Evolutionary conservation across 2,113 vertebrate genomes (phyloP).

Genomic region (Galeopterus variegatus): DNA sequence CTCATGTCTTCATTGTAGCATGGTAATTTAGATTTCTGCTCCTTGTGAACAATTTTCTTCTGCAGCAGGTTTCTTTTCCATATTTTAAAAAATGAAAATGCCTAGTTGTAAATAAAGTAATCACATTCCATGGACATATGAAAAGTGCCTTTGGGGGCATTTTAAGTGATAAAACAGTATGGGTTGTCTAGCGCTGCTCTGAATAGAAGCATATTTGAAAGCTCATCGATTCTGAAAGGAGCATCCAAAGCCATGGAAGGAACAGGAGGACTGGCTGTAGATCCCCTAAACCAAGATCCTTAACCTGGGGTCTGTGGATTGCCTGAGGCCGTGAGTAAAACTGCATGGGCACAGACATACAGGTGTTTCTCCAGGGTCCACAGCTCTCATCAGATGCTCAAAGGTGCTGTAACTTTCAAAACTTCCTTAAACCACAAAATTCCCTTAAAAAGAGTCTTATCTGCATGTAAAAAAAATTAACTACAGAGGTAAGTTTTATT

Average conservation of each 20-base stretch:
- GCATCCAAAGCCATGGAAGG: not conserved
- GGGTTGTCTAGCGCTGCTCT: not conserved
- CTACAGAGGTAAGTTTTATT: not conserved
- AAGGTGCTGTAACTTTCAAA: not conserved
- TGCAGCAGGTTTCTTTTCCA: not conserved
- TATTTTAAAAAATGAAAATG: constrained; percentile 53
- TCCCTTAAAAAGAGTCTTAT: not conserved
- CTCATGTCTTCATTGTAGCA: not conserved
- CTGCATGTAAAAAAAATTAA: constrained; percentile 8
- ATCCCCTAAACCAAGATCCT: too few relatives aligned
- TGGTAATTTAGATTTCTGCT: constrained; percentile 63
- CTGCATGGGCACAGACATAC: not conserved
- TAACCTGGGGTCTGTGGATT: too few relatives aligned
- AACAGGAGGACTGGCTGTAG: not conserved
- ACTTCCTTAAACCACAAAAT: constrained; percentile 1
- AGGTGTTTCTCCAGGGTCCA: not conserved
- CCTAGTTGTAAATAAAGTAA: constrained; percentile 52
- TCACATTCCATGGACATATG: not conserved
- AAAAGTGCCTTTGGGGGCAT: not conserved
- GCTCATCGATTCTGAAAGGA: not conserved
- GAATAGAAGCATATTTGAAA: not conserved
- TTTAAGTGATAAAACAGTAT: constrained; percentile 25
- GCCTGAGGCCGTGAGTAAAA: not conserved
- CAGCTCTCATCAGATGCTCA: not conserved
- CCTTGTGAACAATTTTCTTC: constrained; percentile 70